Conservation (phyloP, 92 coral and sea anemone species). For the Epizoanthus illoricatus region DNA sequence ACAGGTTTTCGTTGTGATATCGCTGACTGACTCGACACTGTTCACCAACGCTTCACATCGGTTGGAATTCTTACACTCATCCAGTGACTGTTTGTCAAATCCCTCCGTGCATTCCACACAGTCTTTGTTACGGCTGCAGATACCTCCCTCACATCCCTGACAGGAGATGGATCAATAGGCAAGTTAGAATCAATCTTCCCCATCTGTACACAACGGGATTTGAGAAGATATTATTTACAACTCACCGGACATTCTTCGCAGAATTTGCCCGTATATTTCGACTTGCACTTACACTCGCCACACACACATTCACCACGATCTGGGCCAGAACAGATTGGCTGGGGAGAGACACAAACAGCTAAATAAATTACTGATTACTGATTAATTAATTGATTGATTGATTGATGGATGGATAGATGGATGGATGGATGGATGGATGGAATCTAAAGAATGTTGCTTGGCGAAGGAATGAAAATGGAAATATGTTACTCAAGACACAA, state of each 20-base stretch:
- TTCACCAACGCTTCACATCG: slow-evolving; percentile 68
- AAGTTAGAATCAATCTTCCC: too few species aligned
- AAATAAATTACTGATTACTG: too few species aligned
- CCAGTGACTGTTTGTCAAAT: slow-evolving; percentile 57
- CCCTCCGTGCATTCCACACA: slow-evolving; percentile 70
- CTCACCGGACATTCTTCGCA: slow-evolving; percentile 95
- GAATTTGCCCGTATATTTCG: slow-evolving; percentile 70
- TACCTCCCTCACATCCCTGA: slow-evolving; percentile 77
- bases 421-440: too few species aligned
- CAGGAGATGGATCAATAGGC: too few species aligned
- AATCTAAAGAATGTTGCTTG: too few species aligned
- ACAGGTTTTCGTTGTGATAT: too few species aligned
- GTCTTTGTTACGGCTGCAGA: slow-evolving; percentile 69
- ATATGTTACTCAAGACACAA: too few species aligned
- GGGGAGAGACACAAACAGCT: not conserved
- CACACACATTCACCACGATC: slow-evolving; percentile 83
- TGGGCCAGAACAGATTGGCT: slow-evolving; percentile 72
- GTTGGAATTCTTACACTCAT: slow-evolving; percentile 57
- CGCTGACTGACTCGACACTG: slow-evolving; percentile 47
- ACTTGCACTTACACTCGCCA: slow-evolving; percentile 73
- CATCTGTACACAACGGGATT: too few species aligned
- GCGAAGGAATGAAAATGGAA: too few species aligned
- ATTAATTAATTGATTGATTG: too few species aligned
- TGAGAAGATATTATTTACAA: not conserved
- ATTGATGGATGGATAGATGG: too few species aligned